These are phyloP conservation scores for Cyclophora punctaria DNA, from an alignment of 2,888 invertebrate species.

Conservation along the genomic window DNA sequence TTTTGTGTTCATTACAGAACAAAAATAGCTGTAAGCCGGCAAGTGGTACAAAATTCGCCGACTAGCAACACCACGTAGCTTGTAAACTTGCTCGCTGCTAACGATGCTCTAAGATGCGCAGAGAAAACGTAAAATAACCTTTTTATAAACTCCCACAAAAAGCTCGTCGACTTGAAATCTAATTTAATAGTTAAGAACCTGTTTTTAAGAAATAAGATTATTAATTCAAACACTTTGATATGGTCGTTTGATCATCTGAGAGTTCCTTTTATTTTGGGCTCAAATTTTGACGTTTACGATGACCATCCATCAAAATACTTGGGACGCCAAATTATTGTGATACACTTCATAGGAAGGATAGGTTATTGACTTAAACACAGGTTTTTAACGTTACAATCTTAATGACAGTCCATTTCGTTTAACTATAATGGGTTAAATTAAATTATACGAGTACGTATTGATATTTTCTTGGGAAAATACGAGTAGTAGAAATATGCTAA, in stretches of 20 bases:
- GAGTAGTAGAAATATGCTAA: no score
- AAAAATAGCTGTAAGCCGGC: no score
- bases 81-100: no score
- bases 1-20: no score
- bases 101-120: no score
- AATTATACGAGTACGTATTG: neutral
- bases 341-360: conserved; percentile 33
- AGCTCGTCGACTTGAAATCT: conserved; percentile 3
- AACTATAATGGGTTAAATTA: neutral
- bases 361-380: conserved; percentile 37
- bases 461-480: no score
- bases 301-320: conserved; percentile 45
- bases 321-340: conserved; percentile 50
- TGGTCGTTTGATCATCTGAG: conserved; percentile 33
- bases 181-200: conserved; percentile 9
- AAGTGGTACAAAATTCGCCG: no score
- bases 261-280: conserved; percentile 39
- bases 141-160: no score
- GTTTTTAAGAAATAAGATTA: conserved; percentile 30
- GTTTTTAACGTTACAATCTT: conserved; percentile 17
- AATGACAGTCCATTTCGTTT: conserved; percentile 1
- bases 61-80: no score
- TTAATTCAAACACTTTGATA: conserved; percentile 33
- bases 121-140: no score
- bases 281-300: conserved; percentile 48